Conservation (phyloP, 2,888 invertebrate species). For the Eupithecia tripunctaria region DNA sequence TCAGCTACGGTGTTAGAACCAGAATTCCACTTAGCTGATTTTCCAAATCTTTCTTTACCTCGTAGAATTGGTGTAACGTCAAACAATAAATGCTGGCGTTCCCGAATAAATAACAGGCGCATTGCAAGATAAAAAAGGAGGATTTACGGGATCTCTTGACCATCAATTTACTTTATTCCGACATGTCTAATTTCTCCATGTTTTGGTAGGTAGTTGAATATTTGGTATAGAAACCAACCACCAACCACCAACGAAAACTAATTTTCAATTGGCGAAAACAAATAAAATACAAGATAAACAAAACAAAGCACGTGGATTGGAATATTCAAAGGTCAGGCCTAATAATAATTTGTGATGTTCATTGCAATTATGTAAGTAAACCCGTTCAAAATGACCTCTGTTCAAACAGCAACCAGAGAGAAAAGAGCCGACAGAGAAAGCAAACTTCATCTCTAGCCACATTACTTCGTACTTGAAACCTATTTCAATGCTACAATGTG, state of each 20-base stretch:
- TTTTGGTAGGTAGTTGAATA: not conserved
- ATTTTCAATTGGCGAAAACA: not conserved
- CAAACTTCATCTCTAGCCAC: not conserved
- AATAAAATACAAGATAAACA: not conserved
- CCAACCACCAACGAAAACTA: too few species aligned
- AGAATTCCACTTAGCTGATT: too few species aligned
- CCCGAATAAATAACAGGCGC: too few species aligned
- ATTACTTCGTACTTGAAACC: not conserved
- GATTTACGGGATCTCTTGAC: too few species aligned
- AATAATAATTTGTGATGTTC: not conserved
- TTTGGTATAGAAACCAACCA: not conserved
- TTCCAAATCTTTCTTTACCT: too few species aligned
- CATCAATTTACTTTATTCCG: too few species aligned
- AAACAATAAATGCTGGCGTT: too few species aligned
- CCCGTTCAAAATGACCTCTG: not conserved
- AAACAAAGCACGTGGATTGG: not conserved
- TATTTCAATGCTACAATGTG: conserved; percentile 49
- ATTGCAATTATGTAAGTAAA: too few species aligned
- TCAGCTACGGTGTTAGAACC: too few species aligned
- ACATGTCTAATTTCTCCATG: not conserved
- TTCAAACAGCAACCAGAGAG: too few species aligned
- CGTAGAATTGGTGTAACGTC: too few species aligned
- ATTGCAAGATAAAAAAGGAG: too few species aligned
- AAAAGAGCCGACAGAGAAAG: not conserved
- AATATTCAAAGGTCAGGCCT: not conserved